Evolutionary conservation across 1,140 invertebrate genomes (phyloP).

Genomic region (Formica selysi): DNA sequence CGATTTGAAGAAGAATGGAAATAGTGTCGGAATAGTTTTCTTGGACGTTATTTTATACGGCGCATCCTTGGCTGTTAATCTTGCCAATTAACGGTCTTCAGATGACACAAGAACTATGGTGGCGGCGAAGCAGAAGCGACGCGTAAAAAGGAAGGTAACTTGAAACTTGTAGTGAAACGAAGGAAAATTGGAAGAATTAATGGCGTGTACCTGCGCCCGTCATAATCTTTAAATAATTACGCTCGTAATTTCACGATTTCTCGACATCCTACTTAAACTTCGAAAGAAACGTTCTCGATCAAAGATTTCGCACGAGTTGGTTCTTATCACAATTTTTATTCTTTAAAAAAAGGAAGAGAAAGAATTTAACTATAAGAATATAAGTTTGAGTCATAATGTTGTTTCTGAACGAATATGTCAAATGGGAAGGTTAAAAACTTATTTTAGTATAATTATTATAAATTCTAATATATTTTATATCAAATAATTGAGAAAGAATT

Average conservation of each 20-base stretch:
- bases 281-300: constrained; percentile 5
- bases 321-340: constrained; percentile 32
- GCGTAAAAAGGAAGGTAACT: constrained; percentile 48
- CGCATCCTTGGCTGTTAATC: constrained; percentile 67
- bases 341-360: background rate
- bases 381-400: background rate
- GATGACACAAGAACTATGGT: constrained; percentile 49
- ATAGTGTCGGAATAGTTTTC: constrained; percentile 25
- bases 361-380: constrained; percentile 15
- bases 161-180: constrained; percentile 54
- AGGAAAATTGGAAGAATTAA: constrained; percentile 70
- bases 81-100: constrained; percentile 67
- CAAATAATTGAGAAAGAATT: background rate
- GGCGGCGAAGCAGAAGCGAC: constrained; percentile 39
- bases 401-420: background rate
- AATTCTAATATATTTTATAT: background rate
- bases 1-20: background rate
- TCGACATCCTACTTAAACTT: constrained; percentile 39
- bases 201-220: constrained; percentile 36
- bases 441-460: background rate
- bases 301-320: constrained; percentile 31
- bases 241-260: constrained; percentile 43
- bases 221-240: constrained; percentile 58
- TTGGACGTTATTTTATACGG: constrained; percentile 52
- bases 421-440: background rate